These are phyloP conservation scores for Himalopsyche japonica DNA, from an alignment of 2,888 invertebrate species.

Conservation along the genomic window DNA sequence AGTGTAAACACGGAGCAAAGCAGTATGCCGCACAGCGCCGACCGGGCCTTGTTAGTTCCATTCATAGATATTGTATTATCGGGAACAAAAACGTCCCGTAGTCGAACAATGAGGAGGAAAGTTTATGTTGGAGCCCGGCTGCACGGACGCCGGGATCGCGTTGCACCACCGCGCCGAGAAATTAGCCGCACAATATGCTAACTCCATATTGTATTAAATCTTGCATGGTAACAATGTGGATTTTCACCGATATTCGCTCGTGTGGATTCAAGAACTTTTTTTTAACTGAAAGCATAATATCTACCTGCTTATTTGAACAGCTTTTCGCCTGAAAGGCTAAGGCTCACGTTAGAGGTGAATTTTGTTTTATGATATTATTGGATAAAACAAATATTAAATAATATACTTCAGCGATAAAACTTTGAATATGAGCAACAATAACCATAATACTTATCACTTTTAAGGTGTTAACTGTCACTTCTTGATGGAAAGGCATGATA, in stretches of 20 bases:
- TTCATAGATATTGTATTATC: conserved; percentile 32
- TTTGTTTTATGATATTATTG: too few species aligned
- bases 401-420: too few species aligned
- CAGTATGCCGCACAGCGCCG: background rate
- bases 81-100: conserved; percentile 28
- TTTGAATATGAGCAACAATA: too few species aligned
- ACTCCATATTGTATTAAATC: background rate
- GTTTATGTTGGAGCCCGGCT: conserved; percentile 9
- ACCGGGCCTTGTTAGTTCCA: conserved; percentile 4
- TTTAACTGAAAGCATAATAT: background rate
- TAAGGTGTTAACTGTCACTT: too few species aligned
- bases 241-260: background rate
- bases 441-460: too few species aligned
- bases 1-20: background rate
- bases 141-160: background rate
- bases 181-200: conserved; percentile 1
- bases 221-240: background rate
- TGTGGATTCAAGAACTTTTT: background rate
- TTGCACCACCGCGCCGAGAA: background rate
- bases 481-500: too few species aligned
- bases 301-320: background rate
- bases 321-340: background rate
- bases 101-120: conserved; percentile 21
- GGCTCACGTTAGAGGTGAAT: background rate
- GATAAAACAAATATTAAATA: too few species aligned